A percentile compares a stretch with the other conserved stretches of the same genome.
Evolutionary conservation across 2,888 invertebrate genomes (phyloP).

Genomic region (Hyalella azteca): DNA sequence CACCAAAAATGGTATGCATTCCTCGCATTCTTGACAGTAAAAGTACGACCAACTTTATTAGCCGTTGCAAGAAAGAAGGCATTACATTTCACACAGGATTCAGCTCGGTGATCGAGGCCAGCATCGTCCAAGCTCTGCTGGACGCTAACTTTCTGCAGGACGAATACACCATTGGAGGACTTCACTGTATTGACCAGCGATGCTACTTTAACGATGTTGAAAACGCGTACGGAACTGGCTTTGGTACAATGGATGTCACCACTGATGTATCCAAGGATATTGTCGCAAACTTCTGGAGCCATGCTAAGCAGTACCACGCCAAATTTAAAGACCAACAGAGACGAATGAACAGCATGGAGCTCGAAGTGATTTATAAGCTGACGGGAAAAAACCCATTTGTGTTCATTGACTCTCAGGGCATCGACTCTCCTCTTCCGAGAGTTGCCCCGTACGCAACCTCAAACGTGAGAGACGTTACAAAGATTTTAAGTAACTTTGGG

Average conservation of each 20-base stretch:
- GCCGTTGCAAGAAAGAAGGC: slow-evolving; percentile 31
- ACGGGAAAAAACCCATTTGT: background rate
- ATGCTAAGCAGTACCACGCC: background rate
- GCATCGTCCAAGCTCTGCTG: slow-evolving; percentile 29
- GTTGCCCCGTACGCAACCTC: background rate
- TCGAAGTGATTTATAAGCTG: background rate
- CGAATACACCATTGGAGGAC: slow-evolving; percentile 40
- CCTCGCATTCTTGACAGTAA: background rate
- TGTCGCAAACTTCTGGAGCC: slow-evolving; percentile 36
- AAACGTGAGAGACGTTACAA: background rate
- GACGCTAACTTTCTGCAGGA: slow-evolving; percentile 12
- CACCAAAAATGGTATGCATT: background rate
- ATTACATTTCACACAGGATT: slow-evolving; percentile 41
- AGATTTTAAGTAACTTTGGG: background rate
- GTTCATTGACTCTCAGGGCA: background rate
- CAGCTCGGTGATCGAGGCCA: slow-evolving; percentile 36
- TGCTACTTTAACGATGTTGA: slow-evolving; percentile 25
- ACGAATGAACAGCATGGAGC: background rate
- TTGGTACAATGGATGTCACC: slow-evolving; percentile 23
- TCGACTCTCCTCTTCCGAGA: background rate
- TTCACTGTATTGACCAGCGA: slow-evolving; percentile 40
- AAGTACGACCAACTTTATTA: background rate
- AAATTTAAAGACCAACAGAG: background rate
- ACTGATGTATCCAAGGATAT: background rate
- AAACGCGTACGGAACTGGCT: slow-evolving; percentile 31